phyloP scores from a whole-genome alignment of 2,797 vertebrate genomes.

The Gadopsis marmoratus region DNA sequence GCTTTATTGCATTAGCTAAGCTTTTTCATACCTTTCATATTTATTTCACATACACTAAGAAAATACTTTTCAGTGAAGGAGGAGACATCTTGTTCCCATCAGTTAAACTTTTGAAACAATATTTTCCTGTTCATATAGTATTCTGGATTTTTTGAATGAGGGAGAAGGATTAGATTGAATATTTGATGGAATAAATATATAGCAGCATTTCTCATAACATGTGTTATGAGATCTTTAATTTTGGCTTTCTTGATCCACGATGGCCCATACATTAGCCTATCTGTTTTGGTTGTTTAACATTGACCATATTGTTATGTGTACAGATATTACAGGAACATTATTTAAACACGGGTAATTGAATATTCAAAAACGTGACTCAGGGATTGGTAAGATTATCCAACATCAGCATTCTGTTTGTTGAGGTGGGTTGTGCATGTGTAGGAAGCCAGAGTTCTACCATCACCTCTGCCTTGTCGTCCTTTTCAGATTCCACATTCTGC shows the following conservation, averaged over 20 bases:
- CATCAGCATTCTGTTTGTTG: neutral
- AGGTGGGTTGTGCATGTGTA: neutral
- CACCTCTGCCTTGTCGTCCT: conserved; percentile 9
- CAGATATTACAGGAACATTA: neutral
- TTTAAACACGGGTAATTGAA: neutral
- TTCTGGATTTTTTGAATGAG: too few relatives aligned
- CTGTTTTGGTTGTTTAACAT: neutral
- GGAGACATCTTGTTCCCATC: neutral
- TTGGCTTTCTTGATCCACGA: neutral
- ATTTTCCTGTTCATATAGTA: neutral
- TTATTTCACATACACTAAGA: neutral
- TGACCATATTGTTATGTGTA: neutral
- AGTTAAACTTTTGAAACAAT: neutral
- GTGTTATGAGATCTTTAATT: neutral
- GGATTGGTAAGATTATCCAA: neutral
- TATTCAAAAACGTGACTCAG: neutral
- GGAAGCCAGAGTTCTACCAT: neutral
- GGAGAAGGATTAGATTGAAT: too few relatives aligned
- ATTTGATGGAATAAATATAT: too few relatives aligned
- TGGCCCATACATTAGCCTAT: neutral
- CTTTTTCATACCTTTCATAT: neutral
- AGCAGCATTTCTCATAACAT: neutral
- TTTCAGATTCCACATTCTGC: conserved; percentile 74
- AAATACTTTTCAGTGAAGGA: neutral
- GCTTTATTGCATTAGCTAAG: neutral